Base-by-base conservation (phyloP, 2,113 vertebrate genomes). In the Seriola aureovittata region DNA sequence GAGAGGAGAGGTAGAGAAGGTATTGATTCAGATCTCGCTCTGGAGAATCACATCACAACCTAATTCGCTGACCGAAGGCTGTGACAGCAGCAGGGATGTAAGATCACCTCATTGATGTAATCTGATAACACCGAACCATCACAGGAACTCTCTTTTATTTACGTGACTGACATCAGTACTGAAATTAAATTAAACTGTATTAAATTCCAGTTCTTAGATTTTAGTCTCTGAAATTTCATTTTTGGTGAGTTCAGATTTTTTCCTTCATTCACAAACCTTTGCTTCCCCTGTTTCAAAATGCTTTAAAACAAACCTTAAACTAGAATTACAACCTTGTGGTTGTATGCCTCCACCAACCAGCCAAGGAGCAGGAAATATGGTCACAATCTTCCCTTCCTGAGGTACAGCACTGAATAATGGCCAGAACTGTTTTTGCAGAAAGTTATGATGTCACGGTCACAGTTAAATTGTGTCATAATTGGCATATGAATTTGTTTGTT, bases 21-120 rank as follows among this genome's bases (percentile, higher is more conserved):
- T 90, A 92, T 88, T 52, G 93, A 95, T 94, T 92, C 62, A 85
- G 73, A 91, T 84, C 78, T 83, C 19, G 74, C 69, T 77, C 82
- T 54, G 82, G 75, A 81, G 79, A 90, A 89, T 92, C 89, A 85
- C 91, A 89, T 91, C 87, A 86, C 75, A 88, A 85, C 60, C 79
- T 88, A 40, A 84, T 87, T 78, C 32, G 54, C 54, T 76, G 85
- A 88, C 76, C 34, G 52, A 84, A 73, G 86, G 75, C 73, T 66
- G 71, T 54, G 80, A 83, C 86, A 87, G 65, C 52, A 67, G 50
- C 29, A 40, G 67, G 54, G 62, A 75, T 58, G 65, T 71, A 57
- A 64, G 62, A 80, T 75, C 85, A 67, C 23, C 17, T 70, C 48
- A 76, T 63, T 48, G 65, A 66, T 64, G 46, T 52, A 54, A 69